These are phyloP conservation scores for Iguana delicatissima DNA, from an alignment of 2,797 vertebrate species.

Conservation along the genomic window DNA sequence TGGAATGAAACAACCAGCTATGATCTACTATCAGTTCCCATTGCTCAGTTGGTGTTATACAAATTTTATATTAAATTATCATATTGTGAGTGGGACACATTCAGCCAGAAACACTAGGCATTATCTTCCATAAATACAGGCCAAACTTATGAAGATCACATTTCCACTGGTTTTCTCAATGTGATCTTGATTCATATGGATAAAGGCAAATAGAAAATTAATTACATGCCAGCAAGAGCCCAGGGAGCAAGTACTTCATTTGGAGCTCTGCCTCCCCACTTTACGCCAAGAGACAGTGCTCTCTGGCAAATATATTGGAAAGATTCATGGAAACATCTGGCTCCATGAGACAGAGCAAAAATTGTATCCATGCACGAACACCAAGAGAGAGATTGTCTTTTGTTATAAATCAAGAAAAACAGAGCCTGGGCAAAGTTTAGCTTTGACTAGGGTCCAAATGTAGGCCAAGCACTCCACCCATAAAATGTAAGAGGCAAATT, in stretches of 20 bases:
- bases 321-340: neutral
- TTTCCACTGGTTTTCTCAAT: neutral
- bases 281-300: neutral
- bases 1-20: no score
- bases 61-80: neutral
- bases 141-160: neutral
- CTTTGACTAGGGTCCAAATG: no score
- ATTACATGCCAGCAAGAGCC: slow-evolving; percentile 30
- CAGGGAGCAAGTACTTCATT: neutral
- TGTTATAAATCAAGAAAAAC: neutral
- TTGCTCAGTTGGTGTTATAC: neutral
- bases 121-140: neutral
- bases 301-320: neutral
- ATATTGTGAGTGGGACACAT: neutral
- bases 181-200: neutral
- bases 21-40: neutral
- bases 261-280: neutral
- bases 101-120: neutral
- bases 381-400: no score
- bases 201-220: neutral
- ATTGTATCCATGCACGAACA: neutral
- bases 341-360: neutral
- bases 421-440: neutral
- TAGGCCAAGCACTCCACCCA: neutral
- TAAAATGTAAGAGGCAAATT: neutral